Conservation (phyloP, 2,888 invertebrate species). For the Apamea epomidion region DNA sequence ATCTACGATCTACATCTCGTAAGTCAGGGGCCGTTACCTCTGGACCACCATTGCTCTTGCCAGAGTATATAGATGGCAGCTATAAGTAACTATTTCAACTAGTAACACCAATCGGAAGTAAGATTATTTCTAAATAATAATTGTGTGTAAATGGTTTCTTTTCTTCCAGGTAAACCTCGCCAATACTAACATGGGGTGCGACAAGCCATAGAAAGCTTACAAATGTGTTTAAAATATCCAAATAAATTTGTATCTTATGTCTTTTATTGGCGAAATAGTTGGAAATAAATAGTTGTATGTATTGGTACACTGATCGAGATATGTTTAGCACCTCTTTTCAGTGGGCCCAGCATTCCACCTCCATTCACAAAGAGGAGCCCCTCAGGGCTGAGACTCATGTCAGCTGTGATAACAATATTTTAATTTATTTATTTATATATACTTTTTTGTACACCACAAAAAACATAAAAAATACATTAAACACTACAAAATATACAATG, state of each 20-base stretch:
- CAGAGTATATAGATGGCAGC: background rate
- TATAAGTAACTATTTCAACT: background rate
- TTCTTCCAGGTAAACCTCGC: slow-evolving; percentile 37
- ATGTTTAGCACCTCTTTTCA: background rate
- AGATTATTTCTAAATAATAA: background rate
- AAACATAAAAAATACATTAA: too few species aligned
- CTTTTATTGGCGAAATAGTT: slow-evolving; percentile 3
- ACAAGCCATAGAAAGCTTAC: slow-evolving; percentile 18
- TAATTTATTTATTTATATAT: too few species aligned
- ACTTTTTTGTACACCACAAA: too few species aligned
- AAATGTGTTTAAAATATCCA: background rate
- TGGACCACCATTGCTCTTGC: background rate
- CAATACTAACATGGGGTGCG: slow-evolving; percentile 1
- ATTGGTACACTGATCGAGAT: background rate
- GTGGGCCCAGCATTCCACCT: too few species aligned
- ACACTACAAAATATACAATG: too few species aligned
- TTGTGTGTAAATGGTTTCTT: background rate
- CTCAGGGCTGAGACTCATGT: background rate
- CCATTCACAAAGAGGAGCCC: background rate
- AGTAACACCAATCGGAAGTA: background rate
- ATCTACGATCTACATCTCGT: background rate
- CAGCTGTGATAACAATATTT: background rate
- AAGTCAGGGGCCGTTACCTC: background rate
- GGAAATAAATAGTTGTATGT: background rate
- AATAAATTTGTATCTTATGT: background rate